Conservation (phyloP, 2,797 vertebrate genomes). For the Neosilurus hyrtlii region DNA sequence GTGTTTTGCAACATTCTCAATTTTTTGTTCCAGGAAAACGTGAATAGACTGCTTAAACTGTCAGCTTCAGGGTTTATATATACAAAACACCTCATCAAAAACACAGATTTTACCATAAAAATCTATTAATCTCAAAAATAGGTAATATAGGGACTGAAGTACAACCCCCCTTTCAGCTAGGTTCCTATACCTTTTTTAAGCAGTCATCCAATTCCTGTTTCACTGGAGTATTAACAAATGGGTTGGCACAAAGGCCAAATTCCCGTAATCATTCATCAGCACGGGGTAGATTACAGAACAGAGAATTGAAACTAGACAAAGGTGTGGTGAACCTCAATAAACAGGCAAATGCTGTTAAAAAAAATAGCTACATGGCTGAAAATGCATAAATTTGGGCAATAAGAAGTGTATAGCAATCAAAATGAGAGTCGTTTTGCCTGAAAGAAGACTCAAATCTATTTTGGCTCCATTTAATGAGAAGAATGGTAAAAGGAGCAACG, state of each 20-base stretch:
- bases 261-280: neutral
- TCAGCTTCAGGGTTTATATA: neutral
- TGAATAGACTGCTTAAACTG: neutral
- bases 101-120: neutral
- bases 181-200: neutral
- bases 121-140: neutral
- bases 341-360: neutral
- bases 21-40: constrained; percentile 2
- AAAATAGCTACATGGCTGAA: neutral
- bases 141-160: neutral
- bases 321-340: neutral
- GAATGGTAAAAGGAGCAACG: neutral
- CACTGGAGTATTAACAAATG: neutral
- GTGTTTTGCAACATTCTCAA: neutral
- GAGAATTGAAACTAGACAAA: no score
- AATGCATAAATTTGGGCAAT: neutral
- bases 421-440: neutral
- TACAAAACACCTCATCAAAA: neutral
- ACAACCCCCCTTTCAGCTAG: neutral
- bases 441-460: neutral
- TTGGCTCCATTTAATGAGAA: neutral
- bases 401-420: neutral
- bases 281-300: neutral
- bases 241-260: neutral
- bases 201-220: neutral